Conservation (phyloP, 1,140 invertebrate genomes). For the Sycobia sp. region DNA sequence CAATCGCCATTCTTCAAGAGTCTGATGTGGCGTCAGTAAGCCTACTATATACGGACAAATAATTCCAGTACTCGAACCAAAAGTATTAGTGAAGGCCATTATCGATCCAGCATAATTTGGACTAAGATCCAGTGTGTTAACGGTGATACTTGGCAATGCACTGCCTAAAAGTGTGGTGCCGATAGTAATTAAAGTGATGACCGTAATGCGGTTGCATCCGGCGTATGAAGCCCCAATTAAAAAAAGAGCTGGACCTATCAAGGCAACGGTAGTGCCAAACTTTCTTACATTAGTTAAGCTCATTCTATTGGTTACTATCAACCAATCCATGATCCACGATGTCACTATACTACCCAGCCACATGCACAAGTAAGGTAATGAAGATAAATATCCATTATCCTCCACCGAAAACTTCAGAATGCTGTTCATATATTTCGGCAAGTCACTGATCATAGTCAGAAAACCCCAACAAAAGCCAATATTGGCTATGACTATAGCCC, state of each 20-base stretch:
- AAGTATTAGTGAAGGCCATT: constrained; percentile 79
- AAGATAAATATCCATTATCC: constrained; percentile 70
- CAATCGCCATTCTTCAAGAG: constrained; percentile 51
- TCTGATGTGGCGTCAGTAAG: constrained; percentile 73
- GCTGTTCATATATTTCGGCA: constrained; percentile 87
- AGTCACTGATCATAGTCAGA: constrained; percentile 85
- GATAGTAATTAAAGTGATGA: constrained; percentile 66
- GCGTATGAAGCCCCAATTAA: constrained; percentile 80
- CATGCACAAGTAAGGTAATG: constrained; percentile 74
- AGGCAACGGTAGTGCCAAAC: constrained; percentile 73
- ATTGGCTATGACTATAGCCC: not conserved
- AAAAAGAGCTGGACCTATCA: constrained; percentile 75
- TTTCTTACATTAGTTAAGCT: constrained; percentile 69
- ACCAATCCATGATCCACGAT: constrained; percentile 70
- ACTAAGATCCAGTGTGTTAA: constrained; percentile 81
- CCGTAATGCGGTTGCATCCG: constrained; percentile 63
- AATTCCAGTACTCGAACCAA: constrained; percentile 64
- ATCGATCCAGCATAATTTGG: constrained; percentile 81
- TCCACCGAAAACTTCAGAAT: constrained; percentile 86
- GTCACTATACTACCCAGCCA: constrained; percentile 72
- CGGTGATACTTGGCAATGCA: constrained; percentile 76
- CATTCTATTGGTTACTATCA: constrained; percentile 65
- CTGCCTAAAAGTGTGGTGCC: constrained; percentile 76
- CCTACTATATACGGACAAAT: constrained; percentile 76
- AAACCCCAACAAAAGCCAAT: constrained; percentile 90